These are phyloP conservation scores for Alfaro cultratus DNA, from an alignment of 2,797 vertebrate species.

Conservation along the genomic window DNA sequence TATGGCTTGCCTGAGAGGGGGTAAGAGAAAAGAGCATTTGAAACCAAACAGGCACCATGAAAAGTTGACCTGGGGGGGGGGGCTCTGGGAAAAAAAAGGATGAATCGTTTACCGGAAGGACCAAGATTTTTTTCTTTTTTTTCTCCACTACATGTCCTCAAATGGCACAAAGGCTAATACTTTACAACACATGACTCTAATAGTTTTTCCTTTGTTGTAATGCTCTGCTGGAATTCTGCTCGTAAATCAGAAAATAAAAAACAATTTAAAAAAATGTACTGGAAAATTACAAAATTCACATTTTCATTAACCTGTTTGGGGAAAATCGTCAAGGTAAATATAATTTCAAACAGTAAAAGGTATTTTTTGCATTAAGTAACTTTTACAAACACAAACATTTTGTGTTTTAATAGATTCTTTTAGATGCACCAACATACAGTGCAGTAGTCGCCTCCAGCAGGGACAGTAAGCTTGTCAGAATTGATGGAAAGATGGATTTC, in stretches of 20 bases:
- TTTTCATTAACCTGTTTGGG: background rate
- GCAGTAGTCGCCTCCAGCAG: background rate
- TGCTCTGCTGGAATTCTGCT: constrained; percentile 86
- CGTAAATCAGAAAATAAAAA: constrained; percentile 55
- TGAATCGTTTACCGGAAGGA: constrained; percentile 93
- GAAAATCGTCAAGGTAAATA: background rate
- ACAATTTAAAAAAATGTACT: constrained; percentile 11
- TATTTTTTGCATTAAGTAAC: background rate
- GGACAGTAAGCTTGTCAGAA: background rate
- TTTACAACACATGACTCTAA: constrained; percentile 93
- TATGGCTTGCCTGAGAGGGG: constrained; percentile 88
- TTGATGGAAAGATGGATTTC: background rate
- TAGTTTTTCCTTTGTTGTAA: constrained; percentile 85
- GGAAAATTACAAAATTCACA: background rate
- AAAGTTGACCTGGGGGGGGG: constrained; percentile 91
- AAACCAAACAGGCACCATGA: constrained; percentile 97
- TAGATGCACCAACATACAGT: background rate
- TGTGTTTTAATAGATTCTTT: background rate
- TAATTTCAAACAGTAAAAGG: background rate
- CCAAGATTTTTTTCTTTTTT: constrained; percentile 86
- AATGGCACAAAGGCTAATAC: constrained; percentile 89
- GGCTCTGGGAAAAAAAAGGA: constrained; percentile 98
- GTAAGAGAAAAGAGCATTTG: constrained; percentile 88
- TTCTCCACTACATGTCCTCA: constrained; percentile 84
- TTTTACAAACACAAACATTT: background rate